Conservation (phyloP, 2,113 vertebrate species). For the Regulus satrapa region DNA sequence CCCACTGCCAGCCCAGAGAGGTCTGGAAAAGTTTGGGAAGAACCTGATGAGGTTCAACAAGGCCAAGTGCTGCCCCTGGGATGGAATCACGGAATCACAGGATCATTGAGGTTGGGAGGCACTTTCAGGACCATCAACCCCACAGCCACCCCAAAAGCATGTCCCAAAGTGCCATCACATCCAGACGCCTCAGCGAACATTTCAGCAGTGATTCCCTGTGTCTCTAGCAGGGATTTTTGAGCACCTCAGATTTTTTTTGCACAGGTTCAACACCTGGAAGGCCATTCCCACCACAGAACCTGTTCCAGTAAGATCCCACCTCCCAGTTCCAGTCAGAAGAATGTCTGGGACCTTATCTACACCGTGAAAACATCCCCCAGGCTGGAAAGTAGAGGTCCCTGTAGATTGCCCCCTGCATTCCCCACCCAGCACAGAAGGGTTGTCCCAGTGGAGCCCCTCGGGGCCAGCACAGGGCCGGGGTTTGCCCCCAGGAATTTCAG, state of each 20-base stretch:
- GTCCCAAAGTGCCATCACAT: not conserved
- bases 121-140: not conserved
- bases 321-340: not conserved
- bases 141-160: rapidly evolving
- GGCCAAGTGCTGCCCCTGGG: not conserved
- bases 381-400: not conserved
- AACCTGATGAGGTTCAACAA: too few species aligned
- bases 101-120: rapidly evolving
- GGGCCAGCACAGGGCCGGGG: not conserved
- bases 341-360: not conserved
- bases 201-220: not conserved
- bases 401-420: not conserved
- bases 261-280: not conserved
- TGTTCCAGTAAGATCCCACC: not conserved
- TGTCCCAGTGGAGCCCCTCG: rapidly evolving
- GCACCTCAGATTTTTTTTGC: not conserved
- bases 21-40: not conserved
- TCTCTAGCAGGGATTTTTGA: not conserved
- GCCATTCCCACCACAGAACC: rapidly evolving
- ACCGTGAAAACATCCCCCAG: not conserved
- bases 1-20: not conserved
- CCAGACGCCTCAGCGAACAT: too few species aligned
- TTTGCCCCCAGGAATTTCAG: not conserved
- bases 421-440: not conserved
- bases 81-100: not conserved